Evolutionary conservation across 92 coral and sea anemone genomes (phyloP).

Genomic region (Palythoa grandiflora): DNA sequence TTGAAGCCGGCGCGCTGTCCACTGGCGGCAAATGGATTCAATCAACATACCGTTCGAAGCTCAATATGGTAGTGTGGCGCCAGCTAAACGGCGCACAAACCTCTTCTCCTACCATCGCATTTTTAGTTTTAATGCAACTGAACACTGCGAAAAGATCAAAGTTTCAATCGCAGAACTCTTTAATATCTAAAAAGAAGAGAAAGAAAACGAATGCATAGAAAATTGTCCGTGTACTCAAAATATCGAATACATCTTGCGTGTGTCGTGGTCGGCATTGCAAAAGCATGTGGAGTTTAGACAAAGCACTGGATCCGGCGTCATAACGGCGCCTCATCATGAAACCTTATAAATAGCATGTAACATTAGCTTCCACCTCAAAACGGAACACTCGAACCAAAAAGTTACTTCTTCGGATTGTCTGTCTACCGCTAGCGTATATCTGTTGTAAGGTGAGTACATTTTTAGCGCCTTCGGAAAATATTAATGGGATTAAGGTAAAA

Average conservation of each 20-base stretch:
- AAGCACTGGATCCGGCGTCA: conserved; percentile 97
- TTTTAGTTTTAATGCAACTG: not conserved
- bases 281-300: conserved; percentile 95
- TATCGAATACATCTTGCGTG: conserved; percentile 96
- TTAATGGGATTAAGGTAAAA: conserved; percentile 68
- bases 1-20: conserved; percentile 37
- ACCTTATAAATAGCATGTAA: conserved; percentile 96
- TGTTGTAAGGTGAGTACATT: conserved; percentile 72
- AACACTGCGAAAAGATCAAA: conserved; percentile 8
- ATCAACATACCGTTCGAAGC: conserved; percentile 81
- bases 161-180: not conserved
- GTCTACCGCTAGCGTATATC: conserved; percentile 61
- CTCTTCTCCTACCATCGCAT: conserved; percentile 10
- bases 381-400: conserved; percentile 78
- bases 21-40: conserved; percentile 68
- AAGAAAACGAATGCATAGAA: conserved; percentile 49
- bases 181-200: conserved; percentile 17
- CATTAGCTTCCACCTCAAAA: conserved; percentile 85
- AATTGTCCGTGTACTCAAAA: conserved; percentile 44
- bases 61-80: conserved; percentile 88
- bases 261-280: conserved; percentile 90
- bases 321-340: conserved; percentile 90
- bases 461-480: conserved; percentile 66
- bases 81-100: conserved; percentile 56
- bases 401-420: conserved; percentile 66